A percentile compares a stretch with the other conserved stretches of the same genome.
Conservation (phyloP, 1,140 invertebrate species). For the Drosophila trapezifrons region DNA sequence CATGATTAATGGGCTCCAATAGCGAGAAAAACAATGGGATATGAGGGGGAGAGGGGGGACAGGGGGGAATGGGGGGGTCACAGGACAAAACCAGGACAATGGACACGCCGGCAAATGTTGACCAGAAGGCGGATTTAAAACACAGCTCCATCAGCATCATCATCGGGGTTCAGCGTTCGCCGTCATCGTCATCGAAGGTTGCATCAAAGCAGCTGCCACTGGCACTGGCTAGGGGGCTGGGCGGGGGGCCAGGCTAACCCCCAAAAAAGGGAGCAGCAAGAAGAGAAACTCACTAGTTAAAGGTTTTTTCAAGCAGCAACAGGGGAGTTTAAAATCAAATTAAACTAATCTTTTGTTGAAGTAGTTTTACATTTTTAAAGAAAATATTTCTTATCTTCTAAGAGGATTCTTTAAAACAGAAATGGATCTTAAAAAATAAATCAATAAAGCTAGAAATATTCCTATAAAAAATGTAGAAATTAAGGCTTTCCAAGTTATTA, state of each 20-base stretch:
- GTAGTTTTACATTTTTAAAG: no score
- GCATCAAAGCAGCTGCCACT: slow-evolving; percentile 40
- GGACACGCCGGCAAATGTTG: slow-evolving; percentile 54
- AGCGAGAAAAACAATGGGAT: slow-evolving; percentile 26
- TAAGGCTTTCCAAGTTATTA: no score
- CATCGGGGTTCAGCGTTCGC: neutral
- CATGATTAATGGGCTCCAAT: slow-evolving; percentile 76
- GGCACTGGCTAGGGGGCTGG: neutral
- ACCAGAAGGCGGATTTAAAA: slow-evolving; percentile 53
- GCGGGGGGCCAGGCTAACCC: neutral
- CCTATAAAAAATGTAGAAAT: no score
- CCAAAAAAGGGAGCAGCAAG: neutral
- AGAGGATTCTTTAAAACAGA: no score
- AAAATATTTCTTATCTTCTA: neutral
- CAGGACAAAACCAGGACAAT: slow-evolving; percentile 40
- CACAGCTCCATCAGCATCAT: slow-evolving; percentile 45
- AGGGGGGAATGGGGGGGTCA: no score
- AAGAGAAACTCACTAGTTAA: neutral
- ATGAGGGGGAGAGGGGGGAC: neutral
- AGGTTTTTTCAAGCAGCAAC: neutral
- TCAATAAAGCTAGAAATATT: no score
- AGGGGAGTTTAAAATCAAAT: neutral
- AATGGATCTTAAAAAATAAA: no score
- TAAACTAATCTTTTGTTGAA: no score
- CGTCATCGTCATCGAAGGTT: slow-evolving; percentile 13